Base-by-base conservation (phyloP, 2,888 invertebrate genomes). In the Drosophila cognata region DNA sequence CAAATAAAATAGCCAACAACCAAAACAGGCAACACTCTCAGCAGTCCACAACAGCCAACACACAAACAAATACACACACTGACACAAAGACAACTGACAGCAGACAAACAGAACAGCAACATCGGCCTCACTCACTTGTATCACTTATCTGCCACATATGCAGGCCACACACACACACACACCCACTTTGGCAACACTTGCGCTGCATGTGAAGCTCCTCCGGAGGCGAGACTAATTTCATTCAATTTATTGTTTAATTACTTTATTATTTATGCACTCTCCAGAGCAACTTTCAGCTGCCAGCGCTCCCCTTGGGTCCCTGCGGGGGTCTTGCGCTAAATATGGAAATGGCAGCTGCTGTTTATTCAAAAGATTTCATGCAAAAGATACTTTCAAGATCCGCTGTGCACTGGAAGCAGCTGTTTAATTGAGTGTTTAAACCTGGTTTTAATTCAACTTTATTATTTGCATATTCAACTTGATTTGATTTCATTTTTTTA, bases 191-290 rank as follows among this genome's bases (percentile, higher is more conserved):
- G 35, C 7, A 21, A 31, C 29, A 43, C 8, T 43, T 21, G 3
- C 11, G 18, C 31, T 57, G 57, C 68, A 72, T 58, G 70, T 71
- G 71, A 53, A 64, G 75, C 72, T 75, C 82, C 82, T 74, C 61
- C 55, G 53, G 73, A 75, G 85, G 71, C 75, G 52, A 82, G 79
- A 88, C 85, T 75, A 82, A 89, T 88, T 89, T 88, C 81, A 88
- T 85, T 86, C 71, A 89, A 88, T 88, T 86, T 88, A 86, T 85
- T 85, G 83, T 79, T 88, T 90, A 90, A 88, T 88, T 88, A 79
- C 81, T 86, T 88, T 86, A 81, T 86, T 81, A 88, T 88, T 89
- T 81, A 84, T 88, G 68, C 77, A 79, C 74, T 75, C 77, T 71
- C 72, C 78, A 64, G 52, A 64, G 71, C 59, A 61, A 35, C 43